Base-by-base conservation (phyloP, 2,888 invertebrate species). In the Rhopalosiphum nymphaeae region DNA sequence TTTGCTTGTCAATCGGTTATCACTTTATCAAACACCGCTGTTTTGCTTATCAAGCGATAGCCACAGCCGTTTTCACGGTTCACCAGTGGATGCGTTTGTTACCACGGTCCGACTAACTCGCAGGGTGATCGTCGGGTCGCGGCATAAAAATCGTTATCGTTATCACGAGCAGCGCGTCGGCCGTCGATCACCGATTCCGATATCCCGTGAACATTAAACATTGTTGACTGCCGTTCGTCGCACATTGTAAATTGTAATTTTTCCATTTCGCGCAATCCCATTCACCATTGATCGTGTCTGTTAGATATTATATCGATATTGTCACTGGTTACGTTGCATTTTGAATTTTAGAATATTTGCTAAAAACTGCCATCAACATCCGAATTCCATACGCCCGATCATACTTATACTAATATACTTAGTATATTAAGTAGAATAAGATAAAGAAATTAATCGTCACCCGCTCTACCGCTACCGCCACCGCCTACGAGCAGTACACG, bases 61-160 rank as follows among this genome's bases (percentile, higher is more conserved):
- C 7, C 78, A 78, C 78, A 78, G 36, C 78, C 36, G 21, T 36
- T 78, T 78, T 78, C 21, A 36, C 21, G 78, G 36, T 78, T 21
- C 78, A 21, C 21, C 9, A 36, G 36, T 9, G 21, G 21, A 9
- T 21, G 78, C 36, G 21, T 78, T 9, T 42, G 78, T 78, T 78
- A 78, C 78, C 78, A 2, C 36, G 78, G 78, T 78, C 21, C 21
- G 78, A 36, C 21, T 9, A 78, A 67, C 16, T 5, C 16, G 16
- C 78, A 36, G 36, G 78, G 21, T 0, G 53, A 21, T 36, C 86
- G 86, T 87, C 86, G 86, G 46, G 86, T 44, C 86, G 49, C 86
- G 44, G 86, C 86, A 29, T 49, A 87, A 87, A 46, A 87, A 87
- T 87, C 86, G 86, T 87, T 87, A 87, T 49, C 86, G n/a, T 87